Evolutionary conservation across 2,113 vertebrate species (phyloP).

Genomic region (Gadus macrocephalus): DNA sequence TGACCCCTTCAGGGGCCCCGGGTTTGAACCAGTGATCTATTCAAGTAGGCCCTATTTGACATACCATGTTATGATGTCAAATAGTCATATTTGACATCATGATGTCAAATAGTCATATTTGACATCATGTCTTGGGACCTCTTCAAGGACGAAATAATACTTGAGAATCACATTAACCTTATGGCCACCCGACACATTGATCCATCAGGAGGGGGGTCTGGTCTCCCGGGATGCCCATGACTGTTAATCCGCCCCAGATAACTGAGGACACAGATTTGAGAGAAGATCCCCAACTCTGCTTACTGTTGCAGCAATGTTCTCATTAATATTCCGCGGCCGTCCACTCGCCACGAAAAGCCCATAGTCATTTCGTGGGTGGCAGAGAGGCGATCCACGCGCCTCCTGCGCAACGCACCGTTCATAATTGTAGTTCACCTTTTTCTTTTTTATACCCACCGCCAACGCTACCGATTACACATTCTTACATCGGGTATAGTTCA

Average conservation of each 20-base stretch:
- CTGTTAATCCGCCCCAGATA: slow-evolving; percentile 24
- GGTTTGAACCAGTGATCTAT: too few species aligned
- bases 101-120: too few species aligned
- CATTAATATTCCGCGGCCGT: slow-evolving; percentile 74
- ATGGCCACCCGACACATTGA: too few species aligned
- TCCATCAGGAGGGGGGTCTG: too few species aligned
- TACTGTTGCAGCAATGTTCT: slow-evolving; percentile 61
- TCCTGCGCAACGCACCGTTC: slow-evolving; percentile 44
- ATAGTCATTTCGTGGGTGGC: slow-evolving; percentile 46
- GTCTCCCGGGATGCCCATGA: slow-evolving; percentile 33
- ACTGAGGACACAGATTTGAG: slow-evolving; percentile 35
- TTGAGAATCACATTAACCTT: too few species aligned
- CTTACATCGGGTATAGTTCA: slow-evolving; percentile 7
- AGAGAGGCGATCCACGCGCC: slow-evolving; percentile 47
- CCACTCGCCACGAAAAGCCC: slow-evolving; percentile 38
- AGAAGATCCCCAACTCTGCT: slow-evolving; percentile 39
- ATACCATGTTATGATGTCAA: too few species aligned
- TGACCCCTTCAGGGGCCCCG: too few species aligned
- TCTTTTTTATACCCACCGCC: background rate
- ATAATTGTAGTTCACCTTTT: too few species aligned
- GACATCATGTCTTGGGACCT: too few species aligned
- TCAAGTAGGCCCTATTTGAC: too few species aligned
- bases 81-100: too few species aligned
- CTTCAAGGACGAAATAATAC: too few species aligned
- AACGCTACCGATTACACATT: slow-evolving; percentile 16